Percentiles rank a stretch among this genome's conserved stretches.
phyloP scores from a whole-genome alignment of 2,888 invertebrate species.

The Halocaridina rubra region DNA sequence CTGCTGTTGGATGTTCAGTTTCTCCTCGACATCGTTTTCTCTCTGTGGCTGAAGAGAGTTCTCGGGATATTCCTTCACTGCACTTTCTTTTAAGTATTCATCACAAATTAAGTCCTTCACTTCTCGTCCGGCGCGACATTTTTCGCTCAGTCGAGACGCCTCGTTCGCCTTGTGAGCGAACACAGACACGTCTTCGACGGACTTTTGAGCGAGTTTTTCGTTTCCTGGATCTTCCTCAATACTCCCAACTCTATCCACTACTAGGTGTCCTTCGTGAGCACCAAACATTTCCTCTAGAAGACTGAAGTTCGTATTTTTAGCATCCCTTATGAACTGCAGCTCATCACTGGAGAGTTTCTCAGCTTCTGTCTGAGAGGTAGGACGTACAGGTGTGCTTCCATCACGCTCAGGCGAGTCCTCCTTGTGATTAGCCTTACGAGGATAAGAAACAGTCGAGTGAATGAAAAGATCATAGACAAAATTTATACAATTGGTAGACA shows the following conservation, averaged over 20 bases:
- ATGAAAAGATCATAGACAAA: no score
- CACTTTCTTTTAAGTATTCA: conserved; percentile 43
- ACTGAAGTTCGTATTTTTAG: conserved; percentile 54
- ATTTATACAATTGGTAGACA: no score
- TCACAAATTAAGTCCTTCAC: conserved; percentile 50
- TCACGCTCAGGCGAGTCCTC: conserved; percentile 55
- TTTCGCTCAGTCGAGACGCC: conserved; percentile 42
- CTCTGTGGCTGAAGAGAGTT: conserved; percentile 39
- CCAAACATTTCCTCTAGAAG: conserved; percentile 63
- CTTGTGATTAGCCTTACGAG: conserved; percentile 37
- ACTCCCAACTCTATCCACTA: not conserved
- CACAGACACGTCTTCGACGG: conserved; percentile 51
- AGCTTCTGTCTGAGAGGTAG: conserved; percentile 22
- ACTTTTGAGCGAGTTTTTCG: conserved; percentile 1
- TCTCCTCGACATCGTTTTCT: conserved; percentile 59
- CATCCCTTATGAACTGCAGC: conserved; percentile 48
- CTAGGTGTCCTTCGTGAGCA: conserved; percentile 15
- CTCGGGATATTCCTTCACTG: conserved; percentile 39
- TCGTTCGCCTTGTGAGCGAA: conserved; percentile 47
- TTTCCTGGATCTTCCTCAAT: conserved; percentile 18
- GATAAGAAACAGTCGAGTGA: no score
- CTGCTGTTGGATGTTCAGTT: conserved; percentile 23
- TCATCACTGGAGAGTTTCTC: conserved; percentile 53
- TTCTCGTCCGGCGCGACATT: conserved; percentile 49
- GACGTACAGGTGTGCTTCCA: conserved; percentile 31